Base-by-base conservation (phyloP, 2,797 vertebrate species). In the Microctenopoma lineatum region DNA sequence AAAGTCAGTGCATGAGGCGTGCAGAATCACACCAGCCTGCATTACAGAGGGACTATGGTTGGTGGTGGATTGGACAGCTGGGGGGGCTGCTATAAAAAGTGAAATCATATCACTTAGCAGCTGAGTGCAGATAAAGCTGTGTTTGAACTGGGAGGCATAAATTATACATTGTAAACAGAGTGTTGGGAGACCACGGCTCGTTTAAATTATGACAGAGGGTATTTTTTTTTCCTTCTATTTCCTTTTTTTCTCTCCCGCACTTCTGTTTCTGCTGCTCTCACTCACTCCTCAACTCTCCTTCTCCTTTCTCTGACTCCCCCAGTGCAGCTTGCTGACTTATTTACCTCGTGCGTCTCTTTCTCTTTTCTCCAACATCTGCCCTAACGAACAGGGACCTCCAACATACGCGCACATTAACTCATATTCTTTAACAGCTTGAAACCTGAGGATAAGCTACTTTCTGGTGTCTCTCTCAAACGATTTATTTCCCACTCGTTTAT, bases 91-190 rank as follows among this genome's bases (percentile, higher is more conserved):
- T 86, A 87, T 92, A 93, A 92, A 94, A 87, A 91, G 84, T 90
- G 84, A 95, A 96, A 95, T 96, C 93, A 93, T 95, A 95, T 95
- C 95, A 96, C 94, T 96, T 96, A 96, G 94, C 93, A 92, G 93
- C 95, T 93, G 93, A 96, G 94, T 93, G 89, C 92, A 95, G 94
- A 96, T 95, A 95, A 94, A 93, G 93, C 89, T 89, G 88, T 93
- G 92, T 96, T 96, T 96, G 94, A 96, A 95, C 93, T 92, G 86
- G 86, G 85, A 93, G 92, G 91, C 92, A 96, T 97, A 96, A 97
- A 97, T 98, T 96, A 95, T 96, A 94, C 93, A 95, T 95, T 94
- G 95, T 96, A 95, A 97, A 97, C 94, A 96, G 92, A 94, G 90
- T 92, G 84, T 93, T 90, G 87, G 92, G 94, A 94, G 94, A 95